Conservation (phyloP, 1,140 invertebrate species). For the Cotesia glomerata region DNA sequence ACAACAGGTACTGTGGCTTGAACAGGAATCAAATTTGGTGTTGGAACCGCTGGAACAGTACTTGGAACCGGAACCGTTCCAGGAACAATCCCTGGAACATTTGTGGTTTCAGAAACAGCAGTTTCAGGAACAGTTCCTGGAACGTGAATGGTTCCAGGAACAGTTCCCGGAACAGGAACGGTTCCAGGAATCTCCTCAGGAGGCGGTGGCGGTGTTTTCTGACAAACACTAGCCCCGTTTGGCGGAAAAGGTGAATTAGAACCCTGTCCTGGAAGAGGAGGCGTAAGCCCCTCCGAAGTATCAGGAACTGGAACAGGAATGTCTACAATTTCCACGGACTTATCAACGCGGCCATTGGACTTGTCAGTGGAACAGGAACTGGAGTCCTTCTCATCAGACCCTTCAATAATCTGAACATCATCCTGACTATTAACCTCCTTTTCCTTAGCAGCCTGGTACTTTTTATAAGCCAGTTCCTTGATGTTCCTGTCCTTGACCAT, state of each 20-base stretch:
- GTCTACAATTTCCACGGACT: conserved; percentile 64
- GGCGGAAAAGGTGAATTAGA: conserved; percentile 46
- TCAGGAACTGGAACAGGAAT: conserved; percentile 67
- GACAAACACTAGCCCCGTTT: conserved; percentile 31
- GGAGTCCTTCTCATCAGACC: conserved; percentile 54
- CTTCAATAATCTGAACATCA: conserved; percentile 59
- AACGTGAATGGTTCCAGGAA: too few species aligned
- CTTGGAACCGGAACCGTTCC: too few species aligned
- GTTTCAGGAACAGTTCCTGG: too few species aligned
- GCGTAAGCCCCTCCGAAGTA: conserved; percentile 44
- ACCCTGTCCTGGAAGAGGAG: conserved; percentile 49
- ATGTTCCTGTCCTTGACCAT: conserved; percentile 84
- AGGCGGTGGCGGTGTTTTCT: conserved; percentile 40
- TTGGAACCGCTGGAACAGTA: too few species aligned
- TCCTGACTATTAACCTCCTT: conserved; percentile 53
- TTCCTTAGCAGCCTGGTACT: conserved; percentile 67
- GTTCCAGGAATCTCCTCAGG: background rate
- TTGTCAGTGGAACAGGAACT: conserved; percentile 34
- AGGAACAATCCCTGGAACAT: too few species aligned
- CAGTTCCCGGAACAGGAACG: too few species aligned
- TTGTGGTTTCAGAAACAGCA: too few species aligned
- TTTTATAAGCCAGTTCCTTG: conserved; percentile 74
- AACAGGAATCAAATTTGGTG: background rate
- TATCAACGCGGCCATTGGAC: conserved; percentile 56
- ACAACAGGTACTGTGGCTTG: background rate